Base-by-base conservation (phyloP, 2,888 invertebrate genomes). In the Meganola albula region DNA sequence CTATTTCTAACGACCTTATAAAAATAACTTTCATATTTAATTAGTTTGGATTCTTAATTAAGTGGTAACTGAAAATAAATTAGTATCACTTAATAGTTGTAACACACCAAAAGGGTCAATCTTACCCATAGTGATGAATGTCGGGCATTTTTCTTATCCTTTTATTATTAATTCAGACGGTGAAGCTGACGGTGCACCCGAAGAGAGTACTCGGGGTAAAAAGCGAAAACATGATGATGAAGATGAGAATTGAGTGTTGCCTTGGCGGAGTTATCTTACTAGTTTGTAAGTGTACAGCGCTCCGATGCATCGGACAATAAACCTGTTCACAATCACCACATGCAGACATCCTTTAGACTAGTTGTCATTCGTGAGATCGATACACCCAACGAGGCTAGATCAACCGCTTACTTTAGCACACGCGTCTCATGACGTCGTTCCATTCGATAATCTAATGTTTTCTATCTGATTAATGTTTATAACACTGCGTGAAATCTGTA, bases 211-310 rank as follows among this genome's bases (percentile, higher is more conserved):
- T 63, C 79, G 88, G 57, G 88, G 88, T 70, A 89, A 88, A 71
- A 89, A 89, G 56, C 85, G 89, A 66, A 89, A 89, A 84, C 87
- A 87, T 42, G 88, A 88, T 53, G 88, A 87, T 23, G 85, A 84
- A n/a, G 80, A 84, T 21, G 85, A 87, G 38, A 86, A 85, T 70
- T 87, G 79, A 85, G 74, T 66, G 71, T 72, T 76, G 83, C 84
- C 82, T 82, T 83, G 53, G 74, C 72, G 74, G 77, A 74, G 75
- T 75, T 74, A 73, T 75, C 80, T 75, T 78, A 78, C 77, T 82
- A 83, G 82, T 71, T 79, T 64, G 78, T 84, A 85, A 84, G 84
- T 80, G 78, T 80, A 82, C 79, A 82, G 78, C 73, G 74, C 77
- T 78, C 82, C 80, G 77, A 75, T 71, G 69, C 74, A 73, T 76